Conservation (phyloP, 92 coral and sea anemone species). For the Paragorgia papillata region DNA sequence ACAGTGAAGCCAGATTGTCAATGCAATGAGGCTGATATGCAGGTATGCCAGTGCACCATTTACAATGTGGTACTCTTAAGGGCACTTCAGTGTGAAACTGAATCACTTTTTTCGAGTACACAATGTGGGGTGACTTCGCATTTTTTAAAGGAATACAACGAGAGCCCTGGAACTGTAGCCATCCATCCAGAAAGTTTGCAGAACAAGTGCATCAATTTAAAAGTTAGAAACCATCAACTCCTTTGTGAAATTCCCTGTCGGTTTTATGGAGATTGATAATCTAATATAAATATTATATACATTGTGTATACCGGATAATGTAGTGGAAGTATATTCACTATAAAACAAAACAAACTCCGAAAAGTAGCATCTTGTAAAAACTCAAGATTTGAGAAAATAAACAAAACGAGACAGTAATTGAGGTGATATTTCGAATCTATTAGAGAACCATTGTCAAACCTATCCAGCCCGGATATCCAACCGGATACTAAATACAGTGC, state of each 20-base stretch:
- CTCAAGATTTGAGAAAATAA: no score
- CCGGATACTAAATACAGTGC: no score
- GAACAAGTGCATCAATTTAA: constrained; percentile 5
- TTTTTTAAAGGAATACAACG: constrained; percentile 8
- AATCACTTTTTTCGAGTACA: background rate
- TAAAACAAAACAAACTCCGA: no score
- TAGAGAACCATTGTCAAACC: no score
- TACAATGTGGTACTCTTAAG: background rate
- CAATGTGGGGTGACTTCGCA: constrained; percentile 26
- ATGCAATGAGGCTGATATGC: constrained; percentile 22
- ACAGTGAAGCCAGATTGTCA: constrained; percentile 24
- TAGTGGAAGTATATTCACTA: no score
- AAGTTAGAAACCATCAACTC: constrained; percentile 1
- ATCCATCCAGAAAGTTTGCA: constrained; percentile 16
- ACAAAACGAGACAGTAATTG: no score
- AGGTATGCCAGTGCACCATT: constrained; percentile 3
- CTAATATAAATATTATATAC: no score
- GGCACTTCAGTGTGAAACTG: background rate
- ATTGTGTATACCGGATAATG: no score
- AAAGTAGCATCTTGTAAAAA: no score
- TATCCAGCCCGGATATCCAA: no score
- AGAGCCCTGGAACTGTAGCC: constrained; percentile 3
- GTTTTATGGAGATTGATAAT: constrained; percentile 14
- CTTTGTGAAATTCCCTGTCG: constrained; percentile 23
- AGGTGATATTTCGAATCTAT: no score